phyloP scores from a whole-genome alignment of 2,113 vertebrate genomes.

The Paraplagusia blochii region DNA sequence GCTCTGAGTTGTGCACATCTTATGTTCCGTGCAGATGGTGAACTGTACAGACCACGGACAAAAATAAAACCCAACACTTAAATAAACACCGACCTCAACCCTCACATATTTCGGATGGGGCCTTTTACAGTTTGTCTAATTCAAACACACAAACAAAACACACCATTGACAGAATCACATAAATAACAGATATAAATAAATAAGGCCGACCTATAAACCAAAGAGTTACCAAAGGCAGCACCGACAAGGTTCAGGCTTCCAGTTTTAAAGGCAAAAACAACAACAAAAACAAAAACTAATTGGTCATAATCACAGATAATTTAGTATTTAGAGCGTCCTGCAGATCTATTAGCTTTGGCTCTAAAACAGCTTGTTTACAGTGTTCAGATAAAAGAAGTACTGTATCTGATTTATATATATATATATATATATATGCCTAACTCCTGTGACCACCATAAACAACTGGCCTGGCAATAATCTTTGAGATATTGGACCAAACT shows the following conservation, averaged over 20 bases:
- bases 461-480: too few relatives aligned
- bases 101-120: constrained; percentile 8
- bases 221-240: background rate
- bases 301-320: too few relatives aligned
- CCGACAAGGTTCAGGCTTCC: background rate
- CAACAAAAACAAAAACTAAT: too few relatives aligned
- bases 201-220: background rate
- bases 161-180: background rate
- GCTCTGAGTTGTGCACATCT: constrained; percentile 5
- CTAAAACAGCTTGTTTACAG: too few relatives aligned
- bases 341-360: too few relatives aligned
- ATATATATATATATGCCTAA: too few relatives aligned
- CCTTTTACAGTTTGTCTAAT: background rate
- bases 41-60: background rate
- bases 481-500: too few relatives aligned
- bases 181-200: background rate
- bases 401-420: too few relatives aligned
- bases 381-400: too few relatives aligned
- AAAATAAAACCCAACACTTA: constrained; percentile 39
- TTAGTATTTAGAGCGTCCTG: too few relatives aligned
- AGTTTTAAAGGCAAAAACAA: background rate
- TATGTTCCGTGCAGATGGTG: constrained; percentile 1
- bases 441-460: too few relatives aligned
- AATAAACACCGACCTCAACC: constrained; percentile 49
- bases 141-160: background rate